A percentile compares a stretch with the other conserved stretches of the same genome.
phyloP scores from a whole-genome alignment of 2,797 vertebrate genomes.

The Salarias fasciatus region DNA sequence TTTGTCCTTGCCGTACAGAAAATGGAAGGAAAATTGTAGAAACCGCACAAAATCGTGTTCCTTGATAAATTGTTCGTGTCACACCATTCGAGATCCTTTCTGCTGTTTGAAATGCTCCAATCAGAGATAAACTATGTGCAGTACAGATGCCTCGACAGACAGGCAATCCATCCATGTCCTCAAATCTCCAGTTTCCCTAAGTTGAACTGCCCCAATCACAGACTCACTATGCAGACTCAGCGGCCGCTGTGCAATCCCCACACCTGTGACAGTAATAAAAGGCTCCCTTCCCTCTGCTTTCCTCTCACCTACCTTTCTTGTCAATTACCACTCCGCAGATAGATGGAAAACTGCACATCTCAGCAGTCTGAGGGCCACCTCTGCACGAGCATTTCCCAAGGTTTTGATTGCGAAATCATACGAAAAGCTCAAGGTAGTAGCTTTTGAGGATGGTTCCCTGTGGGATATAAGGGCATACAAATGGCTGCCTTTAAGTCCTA shows the following conservation, averaged over 20 bases:
- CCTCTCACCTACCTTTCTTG: conserved; percentile 61
- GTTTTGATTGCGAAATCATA: conserved; percentile 67
- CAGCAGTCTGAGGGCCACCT: conserved; percentile 66
- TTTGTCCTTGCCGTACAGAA: not conserved
- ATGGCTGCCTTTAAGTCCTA: conserved; percentile 66
- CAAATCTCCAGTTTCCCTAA: conserved; percentile 49
- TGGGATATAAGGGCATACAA: conserved; percentile 66
- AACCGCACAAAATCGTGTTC: conserved; percentile 13
- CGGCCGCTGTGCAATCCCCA: conserved; percentile 45
- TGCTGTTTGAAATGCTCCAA: conserved; percentile 42
- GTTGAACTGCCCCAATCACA: conserved; percentile 59
- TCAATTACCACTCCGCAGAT: conserved; percentile 66
- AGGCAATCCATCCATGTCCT: conserved; percentile 47
- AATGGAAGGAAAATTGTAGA: conserved; percentile 19
- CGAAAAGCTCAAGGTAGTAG: conserved; percentile 59
- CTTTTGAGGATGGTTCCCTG: conserved; percentile 52
- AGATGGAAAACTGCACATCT: conserved; percentile 63
- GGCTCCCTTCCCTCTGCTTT: conserved; percentile 44
- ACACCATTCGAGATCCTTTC: conserved; percentile 37
- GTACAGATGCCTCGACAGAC: conserved; percentile 40
- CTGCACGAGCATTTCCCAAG: conserved; percentile 50
- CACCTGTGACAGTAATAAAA: conserved; percentile 72
- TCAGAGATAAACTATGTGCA: conserved; percentile 35
- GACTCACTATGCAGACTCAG: conserved; percentile 61
- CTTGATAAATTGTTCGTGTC: conserved; percentile 43